phyloP scores from a whole-genome alignment of 1,140 invertebrate species.

The Drusus annulatus region DNA sequence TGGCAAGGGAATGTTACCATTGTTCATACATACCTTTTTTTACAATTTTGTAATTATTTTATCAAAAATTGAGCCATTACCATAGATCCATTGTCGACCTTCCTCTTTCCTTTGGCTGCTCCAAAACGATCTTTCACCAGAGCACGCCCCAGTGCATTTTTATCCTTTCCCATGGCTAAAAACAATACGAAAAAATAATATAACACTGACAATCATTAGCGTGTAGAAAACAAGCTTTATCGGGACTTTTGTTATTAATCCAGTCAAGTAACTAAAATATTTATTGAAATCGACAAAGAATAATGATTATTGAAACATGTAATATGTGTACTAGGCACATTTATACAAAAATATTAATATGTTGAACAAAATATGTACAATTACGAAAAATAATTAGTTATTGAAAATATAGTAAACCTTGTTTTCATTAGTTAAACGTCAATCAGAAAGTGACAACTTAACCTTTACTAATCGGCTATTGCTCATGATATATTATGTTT shows the following conservation, averaged over 20 bases:
- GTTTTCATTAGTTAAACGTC: constrained; percentile 25
- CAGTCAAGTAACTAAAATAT: background rate
- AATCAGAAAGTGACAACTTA: constrained; percentile 27
- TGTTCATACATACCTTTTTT: background rate
- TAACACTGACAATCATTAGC: background rate
- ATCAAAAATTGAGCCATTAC: constrained; percentile 62
- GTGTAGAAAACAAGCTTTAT: background rate
- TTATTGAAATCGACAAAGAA: background rate
- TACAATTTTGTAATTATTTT: constrained; percentile 2
- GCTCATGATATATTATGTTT: too few species aligned
- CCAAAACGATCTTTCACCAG: constrained; percentile 86
- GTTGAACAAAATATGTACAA: background rate
- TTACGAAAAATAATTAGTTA: background rate
- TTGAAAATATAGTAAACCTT: background rate
- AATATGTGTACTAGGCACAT: background rate
- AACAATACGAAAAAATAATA: background rate
- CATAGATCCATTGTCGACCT: constrained; percentile 77
- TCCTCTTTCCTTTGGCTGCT: constrained; percentile 71
- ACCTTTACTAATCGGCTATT: too few species aligned
- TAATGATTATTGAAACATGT: background rate
- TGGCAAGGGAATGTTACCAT: background rate
- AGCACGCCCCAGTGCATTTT: constrained; percentile 77
- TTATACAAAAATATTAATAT: background rate
- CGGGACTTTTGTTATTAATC: too few species aligned
- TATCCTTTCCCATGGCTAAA: constrained; percentile 75